Evolutionary conservation across 2,888 invertebrate genomes (phyloP).

Genomic region (Dryocosmus kuriphilus): DNA sequence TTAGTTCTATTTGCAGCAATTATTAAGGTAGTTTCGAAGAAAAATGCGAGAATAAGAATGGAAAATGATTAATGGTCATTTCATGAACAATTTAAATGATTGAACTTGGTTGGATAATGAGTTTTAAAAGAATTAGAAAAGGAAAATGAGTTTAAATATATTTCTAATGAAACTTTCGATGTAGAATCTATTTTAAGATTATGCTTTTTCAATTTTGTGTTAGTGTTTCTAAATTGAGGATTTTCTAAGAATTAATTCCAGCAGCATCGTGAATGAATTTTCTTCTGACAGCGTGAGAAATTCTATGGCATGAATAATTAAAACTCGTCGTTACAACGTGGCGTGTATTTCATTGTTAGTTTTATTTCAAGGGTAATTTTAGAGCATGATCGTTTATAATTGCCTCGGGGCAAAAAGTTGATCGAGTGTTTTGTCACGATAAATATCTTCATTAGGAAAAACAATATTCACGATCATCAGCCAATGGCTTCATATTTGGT

Average conservation of each 20-base stretch:
- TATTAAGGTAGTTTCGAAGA: background rate
- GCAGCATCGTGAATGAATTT: constrained; percentile 2
- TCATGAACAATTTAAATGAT: background rate
- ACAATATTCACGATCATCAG: background rate
- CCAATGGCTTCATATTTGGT: background rate
- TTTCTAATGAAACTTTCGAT: background rate
- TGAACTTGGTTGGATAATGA: too few relatives aligned
- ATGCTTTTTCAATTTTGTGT: background rate
- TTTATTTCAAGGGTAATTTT: background rate
- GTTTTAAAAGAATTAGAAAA: too few relatives aligned
- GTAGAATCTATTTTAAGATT: background rate
- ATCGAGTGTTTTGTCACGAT: background rate
- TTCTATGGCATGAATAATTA: background rate
- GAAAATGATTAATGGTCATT: background rate
- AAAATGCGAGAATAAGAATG: background rate
- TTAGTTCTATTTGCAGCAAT: background rate
- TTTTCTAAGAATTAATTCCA: background rate
- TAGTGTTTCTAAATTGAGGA: background rate
- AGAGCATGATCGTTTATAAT: constrained; percentile 2
- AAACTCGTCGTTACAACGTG: background rate
- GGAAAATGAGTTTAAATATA: background rate
- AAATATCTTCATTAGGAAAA: background rate
- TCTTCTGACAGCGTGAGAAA: background rate
- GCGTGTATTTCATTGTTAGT: background rate
- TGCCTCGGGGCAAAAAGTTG: background rate